Base-by-base conservation (phyloP, 2,888 invertebrate species). In the Caenorhabditis japonica region DNA sequence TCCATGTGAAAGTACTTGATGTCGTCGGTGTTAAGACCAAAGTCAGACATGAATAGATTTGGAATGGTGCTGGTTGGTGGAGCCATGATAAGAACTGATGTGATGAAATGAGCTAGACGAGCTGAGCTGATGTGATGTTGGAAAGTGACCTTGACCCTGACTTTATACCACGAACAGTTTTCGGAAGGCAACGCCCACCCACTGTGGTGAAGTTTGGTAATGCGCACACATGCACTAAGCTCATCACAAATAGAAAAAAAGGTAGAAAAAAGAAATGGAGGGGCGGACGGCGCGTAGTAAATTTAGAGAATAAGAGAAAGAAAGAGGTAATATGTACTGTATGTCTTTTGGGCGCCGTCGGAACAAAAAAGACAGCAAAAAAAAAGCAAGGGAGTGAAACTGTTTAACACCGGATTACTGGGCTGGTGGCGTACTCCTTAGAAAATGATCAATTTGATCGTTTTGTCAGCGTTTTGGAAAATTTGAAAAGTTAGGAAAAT, bases 1-100 rank as follows among this genome's bases (percentile, higher is more conserved):
- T 84, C 82, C 73, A 83, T 76, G 17, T 80, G 74, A 71, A 84
- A 77, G 60, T 84, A 84, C 56, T 76, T 77, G 55, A 83, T 68
- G 56, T 84, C 84, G 33, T 83, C 78, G 52, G 82, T 75, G 60
- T 76, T 77, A 8, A 83, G 72, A 27, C 82, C 82, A 66, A 74
- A 81, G 56, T 81, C 80, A 69, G 78, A 70, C 61, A 82, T 76
- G 55, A 75, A 72, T 59, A 80, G 56, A 53, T 74, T 68, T 51
- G 73, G 68, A 62, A 68, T 68, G 23, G 73, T 74, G n/a, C n/a
- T n/a, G 15, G 72, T 72, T 56, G 66, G 66, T 51, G 66, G 73
- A 60, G 73, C 73, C 73, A 73, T 73, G 58, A 33, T 47, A 41
- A 49, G 39, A 27, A 46, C 47, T 56, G 34, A n/a, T n/a, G n/a